These are phyloP conservation scores for Drosophila silvestris DNA, from an alignment of 2,888 invertebrate species.

Conservation along the genomic window DNA sequence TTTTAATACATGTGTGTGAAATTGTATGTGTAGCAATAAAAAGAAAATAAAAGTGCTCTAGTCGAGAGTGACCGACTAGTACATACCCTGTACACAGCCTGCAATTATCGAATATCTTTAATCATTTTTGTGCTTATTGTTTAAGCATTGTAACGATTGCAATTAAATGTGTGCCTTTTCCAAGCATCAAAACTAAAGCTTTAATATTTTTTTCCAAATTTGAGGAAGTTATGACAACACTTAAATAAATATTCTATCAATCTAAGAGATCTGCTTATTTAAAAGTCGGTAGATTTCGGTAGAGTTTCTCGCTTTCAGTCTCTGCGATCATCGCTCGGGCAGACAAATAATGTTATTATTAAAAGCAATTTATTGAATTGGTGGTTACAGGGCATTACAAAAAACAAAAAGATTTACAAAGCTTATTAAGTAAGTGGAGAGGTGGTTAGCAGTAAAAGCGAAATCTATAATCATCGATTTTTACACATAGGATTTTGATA, in stretches of 20 bases:
- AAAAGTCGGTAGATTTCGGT: not conserved
- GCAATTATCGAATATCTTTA: not conserved
- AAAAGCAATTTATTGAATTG: not conserved
- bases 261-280: not conserved
- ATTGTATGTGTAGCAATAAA: conserved; percentile 10
- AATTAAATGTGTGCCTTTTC: not conserved
- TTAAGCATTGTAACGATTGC: not conserved
- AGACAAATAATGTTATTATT: not conserved
- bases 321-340: not conserved
- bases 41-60: conserved; percentile 6
- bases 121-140: not conserved
- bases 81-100: conserved; percentile 8
- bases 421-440: conserved; percentile 51
- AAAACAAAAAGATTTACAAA: conserved; percentile 39
- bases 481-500: conserved; percentile 61
- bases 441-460: conserved; percentile 57
- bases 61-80: conserved; percentile 5
- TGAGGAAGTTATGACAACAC: not conserved
- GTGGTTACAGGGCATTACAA: conserved; percentile 3
- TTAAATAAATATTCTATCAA: not conserved
- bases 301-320: not conserved
- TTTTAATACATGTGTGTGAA: conserved; percentile 15
- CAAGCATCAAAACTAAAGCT: not conserved
- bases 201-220: not conserved
- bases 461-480: conserved; percentile 61